Conservation (phyloP, 2,113 vertebrate genomes). For the Alaudala cheleensis region DNA sequence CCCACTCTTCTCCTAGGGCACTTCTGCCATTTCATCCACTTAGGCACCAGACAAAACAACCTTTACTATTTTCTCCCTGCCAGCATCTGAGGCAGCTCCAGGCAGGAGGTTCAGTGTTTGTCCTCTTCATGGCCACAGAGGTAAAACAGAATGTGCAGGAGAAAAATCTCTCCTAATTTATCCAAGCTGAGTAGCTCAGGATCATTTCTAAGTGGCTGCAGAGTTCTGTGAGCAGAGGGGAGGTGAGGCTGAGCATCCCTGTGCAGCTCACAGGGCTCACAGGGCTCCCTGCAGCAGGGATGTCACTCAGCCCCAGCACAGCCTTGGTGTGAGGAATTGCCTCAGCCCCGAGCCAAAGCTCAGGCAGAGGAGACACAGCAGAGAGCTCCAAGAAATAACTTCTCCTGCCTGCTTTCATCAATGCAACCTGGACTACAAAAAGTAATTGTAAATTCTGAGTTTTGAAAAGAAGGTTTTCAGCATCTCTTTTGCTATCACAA, state of each 20-base stretch:
- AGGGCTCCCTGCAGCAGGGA: conserved; percentile 20
- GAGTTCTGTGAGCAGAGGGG: background rate
- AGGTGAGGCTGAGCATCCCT: background rate
- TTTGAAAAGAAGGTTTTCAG: too few species aligned
- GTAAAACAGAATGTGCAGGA: background rate
- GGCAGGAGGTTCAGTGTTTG: background rate
- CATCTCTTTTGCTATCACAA: too few species aligned
- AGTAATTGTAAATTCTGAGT: too few species aligned
- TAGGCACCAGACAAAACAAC: background rate
- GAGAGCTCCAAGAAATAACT: background rate
- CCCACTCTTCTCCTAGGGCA: background rate
- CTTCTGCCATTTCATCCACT: background rate
- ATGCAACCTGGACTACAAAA: too few species aligned
- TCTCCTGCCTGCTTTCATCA: too few species aligned
- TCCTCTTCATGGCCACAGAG: background rate
- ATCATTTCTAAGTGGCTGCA: background rate
- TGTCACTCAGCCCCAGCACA: conserved; percentile 57
- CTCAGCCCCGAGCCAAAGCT: background rate
- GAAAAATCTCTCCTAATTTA: background rate
- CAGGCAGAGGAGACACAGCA: background rate
- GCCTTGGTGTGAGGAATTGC: conserved; percentile 66
- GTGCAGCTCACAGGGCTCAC: conserved; percentile 5
- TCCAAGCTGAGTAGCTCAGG: background rate
- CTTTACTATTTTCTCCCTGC: background rate
- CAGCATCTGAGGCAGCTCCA: background rate